Conservation (phyloP, 2,113 vertebrate species). For the Guaruba guarouba region DNA sequence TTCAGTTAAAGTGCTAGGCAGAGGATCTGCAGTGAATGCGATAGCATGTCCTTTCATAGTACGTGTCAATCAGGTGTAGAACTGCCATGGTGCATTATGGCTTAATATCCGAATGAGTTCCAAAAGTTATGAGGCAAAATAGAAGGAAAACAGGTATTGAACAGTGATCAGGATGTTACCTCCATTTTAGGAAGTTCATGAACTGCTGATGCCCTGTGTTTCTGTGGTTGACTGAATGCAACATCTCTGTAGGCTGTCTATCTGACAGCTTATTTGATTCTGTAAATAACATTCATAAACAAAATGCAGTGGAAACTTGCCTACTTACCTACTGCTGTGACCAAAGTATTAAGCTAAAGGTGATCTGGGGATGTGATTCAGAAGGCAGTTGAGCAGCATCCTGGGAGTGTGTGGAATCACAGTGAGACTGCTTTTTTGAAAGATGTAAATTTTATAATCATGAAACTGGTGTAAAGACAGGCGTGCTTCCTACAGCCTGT, state of each 20-base stretch:
- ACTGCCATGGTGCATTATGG: background rate
- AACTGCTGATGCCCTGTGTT: background rate
- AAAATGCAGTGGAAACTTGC: background rate
- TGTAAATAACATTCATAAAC: background rate
- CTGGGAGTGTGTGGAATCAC: background rate
- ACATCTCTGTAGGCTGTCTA: background rate
- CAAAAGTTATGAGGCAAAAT: background rate
- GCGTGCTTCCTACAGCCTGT: background rate
- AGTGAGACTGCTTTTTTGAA: background rate
- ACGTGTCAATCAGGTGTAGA: fast-evolving
- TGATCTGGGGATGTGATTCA: background rate
- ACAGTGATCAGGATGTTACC: background rate
- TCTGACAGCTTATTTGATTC: background rate
- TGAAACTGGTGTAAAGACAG: background rate
- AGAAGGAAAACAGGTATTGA: background rate
- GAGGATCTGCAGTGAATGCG: background rate
- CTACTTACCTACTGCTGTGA: background rate
- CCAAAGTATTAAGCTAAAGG: background rate
- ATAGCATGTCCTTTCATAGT: background rate
- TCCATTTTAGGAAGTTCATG: background rate
- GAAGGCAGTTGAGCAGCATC: background rate
- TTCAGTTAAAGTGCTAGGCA: background rate
- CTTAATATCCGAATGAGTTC: background rate
- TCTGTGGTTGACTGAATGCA: background rate
- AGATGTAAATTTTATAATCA: background rate